A percentile compares a stretch with the other conserved stretches of the same genome.
phyloP scores from a whole-genome alignment of 1,140 invertebrate species.

The Heliconius melpomene region DNA sequence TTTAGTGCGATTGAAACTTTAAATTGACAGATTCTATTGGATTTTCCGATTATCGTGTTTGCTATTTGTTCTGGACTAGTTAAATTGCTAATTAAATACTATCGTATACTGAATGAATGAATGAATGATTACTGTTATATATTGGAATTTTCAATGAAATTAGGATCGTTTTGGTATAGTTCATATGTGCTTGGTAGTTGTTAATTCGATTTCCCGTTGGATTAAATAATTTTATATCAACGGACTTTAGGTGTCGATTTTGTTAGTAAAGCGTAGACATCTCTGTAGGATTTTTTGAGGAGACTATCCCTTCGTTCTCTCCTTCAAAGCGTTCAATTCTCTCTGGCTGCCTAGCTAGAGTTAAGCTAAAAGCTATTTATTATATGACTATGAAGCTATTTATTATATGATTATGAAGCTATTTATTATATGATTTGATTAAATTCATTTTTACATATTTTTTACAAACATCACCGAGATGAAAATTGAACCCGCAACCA shows the following conservation, averaged over 20 bases:
- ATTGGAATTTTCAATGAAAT: not conserved
- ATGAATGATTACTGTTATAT: not conserved
- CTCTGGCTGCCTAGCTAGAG: no score
- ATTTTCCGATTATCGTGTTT: conserved; percentile 12
- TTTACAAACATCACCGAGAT: no score
- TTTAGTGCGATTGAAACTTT: conserved; percentile 13
- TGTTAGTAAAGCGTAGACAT: not conserved
- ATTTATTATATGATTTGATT: no score
- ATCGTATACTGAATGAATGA: not conserved
- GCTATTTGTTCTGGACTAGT: conserved; percentile 5
- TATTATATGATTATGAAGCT: no score
- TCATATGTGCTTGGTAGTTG: not conserved
- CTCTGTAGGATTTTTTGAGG: no score
- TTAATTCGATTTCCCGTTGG: not conserved
- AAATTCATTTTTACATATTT: no score
- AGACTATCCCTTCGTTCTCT: no score
- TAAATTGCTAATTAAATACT: conserved; percentile 11
- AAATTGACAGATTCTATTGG: conserved; percentile 19
- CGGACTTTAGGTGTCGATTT: not conserved
- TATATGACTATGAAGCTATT: no score
- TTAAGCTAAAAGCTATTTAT: no score
- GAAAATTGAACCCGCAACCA: no score
- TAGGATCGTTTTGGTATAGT: not conserved
- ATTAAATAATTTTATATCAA: not conserved
- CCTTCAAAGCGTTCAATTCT: no score